Conservation (phyloP, 2,113 vertebrate species). For the Cepphus grylle region DNA sequence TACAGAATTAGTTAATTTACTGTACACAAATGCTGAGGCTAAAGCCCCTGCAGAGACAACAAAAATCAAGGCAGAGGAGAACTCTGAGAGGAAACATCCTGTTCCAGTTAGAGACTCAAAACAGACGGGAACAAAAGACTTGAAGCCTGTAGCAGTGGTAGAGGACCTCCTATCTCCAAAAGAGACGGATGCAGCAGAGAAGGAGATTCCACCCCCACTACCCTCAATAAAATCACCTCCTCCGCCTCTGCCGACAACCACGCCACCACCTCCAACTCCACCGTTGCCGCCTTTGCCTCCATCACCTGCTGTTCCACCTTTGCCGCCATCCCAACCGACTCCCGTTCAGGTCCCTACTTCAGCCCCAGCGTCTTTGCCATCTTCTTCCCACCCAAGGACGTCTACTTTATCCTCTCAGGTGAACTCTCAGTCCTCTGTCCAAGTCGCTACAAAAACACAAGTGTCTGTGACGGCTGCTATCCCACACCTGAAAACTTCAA, state of each 20-base stretch:
- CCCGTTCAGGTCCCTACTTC: slow-evolving; percentile 60
- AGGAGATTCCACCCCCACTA: slow-evolving; percentile 69
- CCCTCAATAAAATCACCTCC: slow-evolving; percentile 76
- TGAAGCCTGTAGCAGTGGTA: slow-evolving; percentile 53
- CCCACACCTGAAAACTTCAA: slow-evolving; percentile 90
- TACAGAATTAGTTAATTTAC: slow-evolving; percentile 50
- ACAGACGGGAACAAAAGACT: slow-evolving; percentile 71
- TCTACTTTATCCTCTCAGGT: slow-evolving; percentile 77
- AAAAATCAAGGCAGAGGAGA: slow-evolving; percentile 73
- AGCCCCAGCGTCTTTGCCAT: slow-evolving; percentile 63
- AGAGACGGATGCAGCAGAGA: slow-evolving; percentile 71
- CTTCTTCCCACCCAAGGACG: slow-evolving; percentile 73
- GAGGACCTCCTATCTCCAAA: slow-evolving; percentile 74
- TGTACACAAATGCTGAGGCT: slow-evolving; percentile 50
- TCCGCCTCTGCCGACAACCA: slow-evolving; percentile 79
- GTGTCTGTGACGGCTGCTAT: slow-evolving; percentile 77
- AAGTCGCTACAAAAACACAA: slow-evolving; percentile 77
- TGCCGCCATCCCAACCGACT: slow-evolving; percentile 64
- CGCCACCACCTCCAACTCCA: slow-evolving; percentile 73
- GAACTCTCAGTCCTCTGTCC: slow-evolving; percentile 81
- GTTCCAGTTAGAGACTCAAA: slow-evolving; percentile 66
- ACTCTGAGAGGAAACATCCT: slow-evolving; percentile 73
- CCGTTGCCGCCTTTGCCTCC: slow-evolving; percentile 76
- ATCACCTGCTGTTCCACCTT: slow-evolving; percentile 61
- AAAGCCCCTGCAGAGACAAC: slow-evolving; percentile 66